These are phyloP conservation scores for Gerris lacustris DNA, from an alignment of 2,888 invertebrate genomes.

Conservation along the genomic window DNA sequence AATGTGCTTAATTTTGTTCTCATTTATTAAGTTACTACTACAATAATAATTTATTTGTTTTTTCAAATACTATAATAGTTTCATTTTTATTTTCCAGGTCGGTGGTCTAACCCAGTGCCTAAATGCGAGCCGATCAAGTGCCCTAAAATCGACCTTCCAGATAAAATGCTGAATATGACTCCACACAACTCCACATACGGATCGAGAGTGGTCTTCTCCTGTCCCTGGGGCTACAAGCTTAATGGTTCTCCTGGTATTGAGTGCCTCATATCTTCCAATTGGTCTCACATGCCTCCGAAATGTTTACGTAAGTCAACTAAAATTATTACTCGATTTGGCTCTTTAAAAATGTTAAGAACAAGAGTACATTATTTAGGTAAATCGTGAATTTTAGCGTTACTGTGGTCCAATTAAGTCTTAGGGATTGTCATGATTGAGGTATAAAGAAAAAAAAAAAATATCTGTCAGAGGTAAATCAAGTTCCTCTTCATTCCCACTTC, in stretches of 20 bases:
- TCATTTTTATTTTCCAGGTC: conserved; percentile 41
- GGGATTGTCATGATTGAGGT: no score
- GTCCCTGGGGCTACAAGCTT: conserved; percentile 71
- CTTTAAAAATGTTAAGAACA: not conserved
- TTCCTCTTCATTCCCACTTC: no score
- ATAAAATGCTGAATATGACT: conserved; percentile 58
- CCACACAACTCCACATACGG: conserved; percentile 72
- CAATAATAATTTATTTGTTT: no score
- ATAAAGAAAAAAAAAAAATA: no score
- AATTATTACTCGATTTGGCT: not conserved
- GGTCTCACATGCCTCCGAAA: conserved; percentile 64
- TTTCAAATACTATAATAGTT: no score
- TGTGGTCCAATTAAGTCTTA: no score
- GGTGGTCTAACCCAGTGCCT: conserved; percentile 64
- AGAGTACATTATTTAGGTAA: not conserved
- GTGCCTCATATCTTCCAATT: conserved; percentile 64
- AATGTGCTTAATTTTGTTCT: no score
- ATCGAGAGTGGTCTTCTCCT: conserved; percentile 66
- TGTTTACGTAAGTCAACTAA: conserved; percentile 53
- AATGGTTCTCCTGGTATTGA: conserved; percentile 63
- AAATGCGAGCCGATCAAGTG: conserved; percentile 67
- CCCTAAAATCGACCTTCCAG: conserved; percentile 52
- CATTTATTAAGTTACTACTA: no score
- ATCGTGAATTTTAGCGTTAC: not conserved
- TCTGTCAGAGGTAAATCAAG: no score